These are phyloP conservation scores for Gobius niger DNA, from an alignment of 2,113 vertebrate genomes.

Conservation along the genomic window DNA sequence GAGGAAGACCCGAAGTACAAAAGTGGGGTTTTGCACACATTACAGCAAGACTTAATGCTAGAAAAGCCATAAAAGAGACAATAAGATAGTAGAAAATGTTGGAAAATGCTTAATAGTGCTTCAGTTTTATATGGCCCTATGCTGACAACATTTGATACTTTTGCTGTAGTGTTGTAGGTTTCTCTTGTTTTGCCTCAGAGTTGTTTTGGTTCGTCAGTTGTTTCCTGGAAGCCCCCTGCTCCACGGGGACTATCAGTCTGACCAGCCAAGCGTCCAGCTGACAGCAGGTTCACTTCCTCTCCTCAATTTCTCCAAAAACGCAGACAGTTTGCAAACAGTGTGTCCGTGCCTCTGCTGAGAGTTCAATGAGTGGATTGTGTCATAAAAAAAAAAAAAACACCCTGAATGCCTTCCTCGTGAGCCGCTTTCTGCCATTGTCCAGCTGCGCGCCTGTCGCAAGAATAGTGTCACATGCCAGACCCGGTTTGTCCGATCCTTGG, in stretches of 20 bases:
- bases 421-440: conserved; percentile 40
- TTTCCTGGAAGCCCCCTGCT: conserved; percentile 49
- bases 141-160: neutral
- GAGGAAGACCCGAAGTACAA: neutral
- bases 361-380: conserved; percentile 49
- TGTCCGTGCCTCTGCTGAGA: conserved; percentile 39
- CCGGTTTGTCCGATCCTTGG: conserved; percentile 32
- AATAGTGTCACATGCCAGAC: conserved; percentile 55
- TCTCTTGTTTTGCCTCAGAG: conserved; percentile 23
- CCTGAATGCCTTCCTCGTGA: conserved; percentile 17
- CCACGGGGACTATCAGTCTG: conserved; percentile 30
- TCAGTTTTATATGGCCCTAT: neutral
- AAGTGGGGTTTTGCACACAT: neutral
- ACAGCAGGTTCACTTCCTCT: conserved; percentile 65
- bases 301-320: conserved; percentile 39
- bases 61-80: no score
- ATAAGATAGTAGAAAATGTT: neutral
- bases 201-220: conserved; percentile 33
- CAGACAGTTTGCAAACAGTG: conserved; percentile 45
- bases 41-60: no score
- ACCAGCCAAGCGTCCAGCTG: conserved; percentile 56
- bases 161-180: neutral
- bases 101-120: neutral
- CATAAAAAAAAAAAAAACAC: neutral
- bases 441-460: conserved; percentile 52